A percentile compares a stretch with the other conserved stretches of the same genome.
phyloP scores from a whole-genome alignment of 2,888 invertebrate genomes.

The Cybosia mesomella region DNA sequence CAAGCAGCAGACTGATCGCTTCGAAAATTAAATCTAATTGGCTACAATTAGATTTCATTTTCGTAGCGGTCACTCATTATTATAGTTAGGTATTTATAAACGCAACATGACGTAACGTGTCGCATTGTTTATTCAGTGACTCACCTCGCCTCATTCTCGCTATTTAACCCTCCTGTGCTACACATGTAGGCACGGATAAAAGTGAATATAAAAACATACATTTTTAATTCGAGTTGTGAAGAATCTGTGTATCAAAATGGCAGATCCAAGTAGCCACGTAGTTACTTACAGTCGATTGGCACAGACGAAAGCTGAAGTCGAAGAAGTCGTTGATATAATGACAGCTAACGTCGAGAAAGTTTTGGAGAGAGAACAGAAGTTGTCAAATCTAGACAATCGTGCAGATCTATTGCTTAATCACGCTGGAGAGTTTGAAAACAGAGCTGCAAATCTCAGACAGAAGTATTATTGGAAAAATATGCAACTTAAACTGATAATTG shows the following conservation, averaged over 20 bases:
- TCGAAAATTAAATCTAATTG: background rate
- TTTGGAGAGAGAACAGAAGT: slow-evolving; percentile 97
- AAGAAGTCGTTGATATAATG: slow-evolving; percentile 96
- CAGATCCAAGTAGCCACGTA: slow-evolving; percentile 81
- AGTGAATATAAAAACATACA: slow-evolving; percentile 11
- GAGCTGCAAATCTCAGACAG: slow-evolving; percentile 97
- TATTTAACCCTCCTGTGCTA: background rate
- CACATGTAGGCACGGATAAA: background rate
- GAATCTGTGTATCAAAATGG: slow-evolving; percentile 67
- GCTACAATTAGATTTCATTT: background rate
- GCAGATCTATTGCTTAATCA: slow-evolving; percentile 98
- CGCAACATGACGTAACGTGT: background rate
- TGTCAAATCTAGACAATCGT: slow-evolving; percentile 97
- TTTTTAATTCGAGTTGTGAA: background rate
- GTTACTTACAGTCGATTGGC: slow-evolving; percentile 84
- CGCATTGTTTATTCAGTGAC: background rate
- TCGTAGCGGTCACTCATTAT: background rate
- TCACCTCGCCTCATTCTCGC: background rate
- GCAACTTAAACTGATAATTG: slow-evolving; percentile 98
- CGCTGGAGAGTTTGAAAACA: slow-evolving; percentile 98
- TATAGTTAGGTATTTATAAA: slow-evolving; percentile 4
- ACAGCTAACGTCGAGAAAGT: slow-evolving; percentile 98
- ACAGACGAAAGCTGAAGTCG: slow-evolving; percentile 84
- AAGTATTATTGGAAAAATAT: slow-evolving; percentile 99
- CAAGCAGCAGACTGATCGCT: background rate